phyloP scores from a whole-genome alignment of 1,140 invertebrate species.

The Drosophila nasuta region DNA sequence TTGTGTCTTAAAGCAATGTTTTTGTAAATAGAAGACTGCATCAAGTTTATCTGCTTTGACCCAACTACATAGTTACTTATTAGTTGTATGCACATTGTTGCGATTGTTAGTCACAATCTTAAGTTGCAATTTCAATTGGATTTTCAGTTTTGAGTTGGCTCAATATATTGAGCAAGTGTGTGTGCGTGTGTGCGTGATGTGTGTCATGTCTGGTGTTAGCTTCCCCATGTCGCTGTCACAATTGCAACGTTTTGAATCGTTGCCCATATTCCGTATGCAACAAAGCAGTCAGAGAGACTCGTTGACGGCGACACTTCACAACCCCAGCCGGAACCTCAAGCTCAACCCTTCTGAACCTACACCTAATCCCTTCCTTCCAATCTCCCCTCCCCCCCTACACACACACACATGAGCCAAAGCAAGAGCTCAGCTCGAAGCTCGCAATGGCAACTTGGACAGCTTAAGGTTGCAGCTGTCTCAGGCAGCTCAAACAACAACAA shows the following conservation, averaged over 20 bases:
- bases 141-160: neutral
- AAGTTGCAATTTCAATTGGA: neutral
- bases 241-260: slow-evolving; percentile 19
- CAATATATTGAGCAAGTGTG: neutral
- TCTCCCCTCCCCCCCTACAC: neutral
- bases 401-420: neutral
- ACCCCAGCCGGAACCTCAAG: neutral
- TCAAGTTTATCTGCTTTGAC: neutral
- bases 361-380: neutral
- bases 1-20: too few species aligned
- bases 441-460: slow-evolving; percentile 37
- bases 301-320: slow-evolving; percentile 30
- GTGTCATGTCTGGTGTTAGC: slow-evolving; percentile 6
- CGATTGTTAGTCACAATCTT: too few species aligned
- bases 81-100: too few species aligned
- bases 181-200: neutral
- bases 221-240: slow-evolving; percentile 22
- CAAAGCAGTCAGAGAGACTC: neutral
- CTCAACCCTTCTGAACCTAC: neutral
- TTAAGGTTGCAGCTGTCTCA: slow-evolving; percentile 38
- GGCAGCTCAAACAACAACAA: slow-evolving; percentile 9
- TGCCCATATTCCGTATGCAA: slow-evolving; percentile 11
- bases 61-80: too few species aligned
- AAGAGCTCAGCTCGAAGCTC: slow-evolving; percentile 5
- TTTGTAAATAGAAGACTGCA: too few species aligned